Percentiles rank a stretch among this genome's conserved stretches.
phyloP scores from a whole-genome alignment of 2,113 vertebrate species.

The Mesocricetus auratus region DNA sequence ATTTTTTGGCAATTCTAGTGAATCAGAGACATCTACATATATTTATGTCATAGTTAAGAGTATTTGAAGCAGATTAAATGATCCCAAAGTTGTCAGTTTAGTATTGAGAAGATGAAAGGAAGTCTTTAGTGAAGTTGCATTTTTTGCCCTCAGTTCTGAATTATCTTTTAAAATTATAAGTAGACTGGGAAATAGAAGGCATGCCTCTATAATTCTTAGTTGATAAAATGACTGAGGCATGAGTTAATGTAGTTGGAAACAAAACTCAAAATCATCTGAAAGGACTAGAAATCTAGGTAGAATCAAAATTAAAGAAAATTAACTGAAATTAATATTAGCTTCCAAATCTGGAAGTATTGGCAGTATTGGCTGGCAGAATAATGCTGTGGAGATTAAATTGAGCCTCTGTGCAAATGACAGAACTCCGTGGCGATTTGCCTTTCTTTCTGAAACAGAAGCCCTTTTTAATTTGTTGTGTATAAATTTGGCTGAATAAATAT shows the following conservation, averaged over 20 bases:
- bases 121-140: not conserved
- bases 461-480: constrained; percentile 39
- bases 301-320: constrained; percentile 24
- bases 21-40: not conserved
- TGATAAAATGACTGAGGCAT: not conserved
- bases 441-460: constrained; percentile 26
- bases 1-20: not conserved
- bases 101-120: not conserved
- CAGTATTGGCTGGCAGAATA: not conserved
- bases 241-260: not conserved
- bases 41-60: not conserved
- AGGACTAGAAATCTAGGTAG: not conserved
- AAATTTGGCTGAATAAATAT: constrained; percentile 28
- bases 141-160: constrained; percentile 19
- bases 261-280: constrained; percentile 45
- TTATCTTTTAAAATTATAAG: not conserved
- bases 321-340: not conserved
- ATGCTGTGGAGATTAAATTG: constrained; percentile 38
- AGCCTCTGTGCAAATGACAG: not conserved
- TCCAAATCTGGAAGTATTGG: not conserved
- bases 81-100: not conserved
- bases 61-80: not conserved
- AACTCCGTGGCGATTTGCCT: not conserved
- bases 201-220: not conserved
- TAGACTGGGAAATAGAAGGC: constrained; percentile 6